These are phyloP conservation scores for Listronotus oregonensis DNA, from an alignment of 1,140 invertebrate genomes.

Conservation along the genomic window DNA sequence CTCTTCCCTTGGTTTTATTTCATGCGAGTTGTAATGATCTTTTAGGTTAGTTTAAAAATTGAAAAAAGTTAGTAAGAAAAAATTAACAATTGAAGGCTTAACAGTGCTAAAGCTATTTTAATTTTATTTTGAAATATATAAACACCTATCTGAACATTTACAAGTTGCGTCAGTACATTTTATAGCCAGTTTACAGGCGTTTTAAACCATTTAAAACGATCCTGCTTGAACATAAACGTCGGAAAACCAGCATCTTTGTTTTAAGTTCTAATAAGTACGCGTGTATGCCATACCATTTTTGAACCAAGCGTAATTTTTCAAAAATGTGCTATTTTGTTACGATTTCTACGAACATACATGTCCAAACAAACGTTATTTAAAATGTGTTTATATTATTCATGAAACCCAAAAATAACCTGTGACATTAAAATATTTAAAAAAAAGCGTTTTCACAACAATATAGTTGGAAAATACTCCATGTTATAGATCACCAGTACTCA, in stretches of 20 bases:
- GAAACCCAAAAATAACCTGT: slow-evolving; percentile 23
- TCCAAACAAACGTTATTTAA: neutral
- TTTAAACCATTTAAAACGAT: slow-evolving; percentile 1
- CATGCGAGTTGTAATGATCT: too few species aligned
- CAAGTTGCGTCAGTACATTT: slow-evolving; percentile 16
- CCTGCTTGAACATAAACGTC: slow-evolving; percentile 1
- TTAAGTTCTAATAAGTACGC: too few species aligned
- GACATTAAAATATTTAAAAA: slow-evolving; percentile 16
- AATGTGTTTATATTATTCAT: slow-evolving; percentile 13
- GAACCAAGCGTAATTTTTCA: neutral
- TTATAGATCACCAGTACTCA: slow-evolving; percentile 23
- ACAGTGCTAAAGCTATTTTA: too few species aligned
- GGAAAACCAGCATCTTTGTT: neutral
- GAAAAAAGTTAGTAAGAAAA: too few species aligned
- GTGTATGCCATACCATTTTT: neutral
- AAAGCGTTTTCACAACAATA: slow-evolving; percentile 19
- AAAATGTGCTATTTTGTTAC: too few species aligned
- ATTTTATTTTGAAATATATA: too few species aligned
- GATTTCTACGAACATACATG: too few species aligned
- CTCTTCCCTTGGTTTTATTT: too few species aligned
- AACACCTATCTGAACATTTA: too few species aligned
- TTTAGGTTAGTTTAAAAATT: too few species aligned
- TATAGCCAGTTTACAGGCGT: slow-evolving; percentile 2
- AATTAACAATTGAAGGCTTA: too few species aligned
- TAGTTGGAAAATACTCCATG: slow-evolving; percentile 10